Conservation (phyloP, 2,797 vertebrate species). For the Pteropus rufus region DNA sequence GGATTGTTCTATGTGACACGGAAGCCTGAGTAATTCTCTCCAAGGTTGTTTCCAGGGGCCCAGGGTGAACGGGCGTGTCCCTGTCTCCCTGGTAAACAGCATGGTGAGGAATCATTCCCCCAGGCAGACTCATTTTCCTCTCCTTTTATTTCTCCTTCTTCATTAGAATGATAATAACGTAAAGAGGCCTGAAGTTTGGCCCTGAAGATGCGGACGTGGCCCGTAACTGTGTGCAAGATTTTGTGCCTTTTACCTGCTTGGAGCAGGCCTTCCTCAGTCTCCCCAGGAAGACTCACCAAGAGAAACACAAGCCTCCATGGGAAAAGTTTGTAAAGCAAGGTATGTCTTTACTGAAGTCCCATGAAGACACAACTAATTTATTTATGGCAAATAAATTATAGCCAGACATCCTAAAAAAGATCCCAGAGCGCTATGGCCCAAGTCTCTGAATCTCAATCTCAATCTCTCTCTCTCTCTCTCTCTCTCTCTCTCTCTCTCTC, state of each 20-base stretch:
- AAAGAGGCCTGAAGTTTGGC: background rate
- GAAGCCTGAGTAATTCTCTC: conserved; percentile 72
- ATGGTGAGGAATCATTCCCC: background rate
- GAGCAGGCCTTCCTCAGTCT: background rate
- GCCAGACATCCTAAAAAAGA: background rate
- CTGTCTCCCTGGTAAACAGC: conserved; percentile 13
- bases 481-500: background rate
- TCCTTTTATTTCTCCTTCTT: conserved; percentile 54
- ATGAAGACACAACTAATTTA: background rate
- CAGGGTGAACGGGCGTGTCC: background rate
- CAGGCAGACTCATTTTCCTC: conserved; percentile 26
- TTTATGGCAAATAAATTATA: background rate
- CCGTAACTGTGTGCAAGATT: background rate
- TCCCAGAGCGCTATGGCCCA: too few relatives aligned
- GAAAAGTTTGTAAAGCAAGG: background rate
- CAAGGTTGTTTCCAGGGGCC: conserved; percentile 72
- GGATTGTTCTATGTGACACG: conserved; percentile 63
- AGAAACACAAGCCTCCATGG: background rate
- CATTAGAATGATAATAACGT: background rate
- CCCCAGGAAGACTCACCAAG: background rate
- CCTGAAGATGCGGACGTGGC: background rate
- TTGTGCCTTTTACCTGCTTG: background rate
- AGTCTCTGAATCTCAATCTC: background rate
- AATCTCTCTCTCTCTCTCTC: background rate
- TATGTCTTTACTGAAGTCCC: background rate